Base-by-base conservation (phyloP, 2,797 vertebrate genomes). In the Enteromius treurensis region DNA sequence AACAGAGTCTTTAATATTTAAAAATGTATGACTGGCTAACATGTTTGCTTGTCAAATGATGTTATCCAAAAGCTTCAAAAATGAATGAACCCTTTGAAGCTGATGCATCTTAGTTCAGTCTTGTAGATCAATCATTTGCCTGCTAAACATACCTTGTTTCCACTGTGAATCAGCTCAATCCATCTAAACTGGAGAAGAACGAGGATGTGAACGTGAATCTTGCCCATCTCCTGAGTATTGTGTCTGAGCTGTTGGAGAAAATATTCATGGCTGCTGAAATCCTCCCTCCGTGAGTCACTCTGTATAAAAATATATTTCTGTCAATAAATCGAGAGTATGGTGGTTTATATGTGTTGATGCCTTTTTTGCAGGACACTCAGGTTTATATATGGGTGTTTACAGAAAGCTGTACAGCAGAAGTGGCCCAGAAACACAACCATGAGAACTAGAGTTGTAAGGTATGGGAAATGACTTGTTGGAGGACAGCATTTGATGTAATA, bases 211-310 rank as follows among this genome's bases (percentile, higher is more conserved):
- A 96, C 90, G 91, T 96, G 92, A 99, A 99, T 88, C 92, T 99
- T 91, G 87, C 94, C 83, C 95, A 98, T 90, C 94, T 99, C 47
- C 93, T 99, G 87, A 96, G 93, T 92, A 97, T 99, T 91, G 94
- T 99, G 86, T 99, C 97, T 76, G 98, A 99, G 87, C 88, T 99
- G 88, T 97, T 99, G 89, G 97, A 99, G 92, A 99, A 98, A 86
- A 99, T 99, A 92, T 99, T 99, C 92, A 97, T 98, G 97, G 98
- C 98, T 91, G 97, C 98, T 87, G 97, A 99, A 92, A 98, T 99
- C 92, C 92, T 99, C 19, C 98, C 98, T 83, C 96, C 97, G 98
- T 99, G 95, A 97, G 97, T 94, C 64, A 47, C 32, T 76, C 34
- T 23, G 1, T 58, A 58, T 58, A 23, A 4, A 13, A 23, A 58